Conservation (phyloP, 2,797 vertebrate genomes). For the Syngnathus acus region DNA sequence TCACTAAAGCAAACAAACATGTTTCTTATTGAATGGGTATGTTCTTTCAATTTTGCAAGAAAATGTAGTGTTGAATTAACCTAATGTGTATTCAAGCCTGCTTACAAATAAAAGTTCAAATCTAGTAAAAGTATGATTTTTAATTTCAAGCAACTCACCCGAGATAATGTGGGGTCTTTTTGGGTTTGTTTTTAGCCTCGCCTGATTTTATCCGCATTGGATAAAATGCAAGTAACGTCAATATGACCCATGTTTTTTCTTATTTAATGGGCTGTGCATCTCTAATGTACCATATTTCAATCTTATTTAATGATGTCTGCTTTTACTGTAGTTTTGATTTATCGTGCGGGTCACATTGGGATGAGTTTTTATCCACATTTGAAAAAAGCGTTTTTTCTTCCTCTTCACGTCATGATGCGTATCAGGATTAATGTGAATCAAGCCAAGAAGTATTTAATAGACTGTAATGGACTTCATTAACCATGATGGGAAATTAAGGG, state of each 20-base stretch:
- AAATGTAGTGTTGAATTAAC: not conserved
- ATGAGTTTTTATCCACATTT: not conserved
- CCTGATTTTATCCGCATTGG: not conserved
- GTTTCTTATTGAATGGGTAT: not conserved
- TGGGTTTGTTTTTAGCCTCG: no score
- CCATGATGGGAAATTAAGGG: not conserved
- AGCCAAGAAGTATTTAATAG: not conserved
- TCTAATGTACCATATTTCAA: not conserved
- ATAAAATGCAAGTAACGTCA: not conserved
- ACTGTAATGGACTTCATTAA: constrained; percentile 3
- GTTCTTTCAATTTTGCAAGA: not conserved
- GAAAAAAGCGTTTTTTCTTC: not conserved
- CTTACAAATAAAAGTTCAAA: no score
- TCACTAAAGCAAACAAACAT: not conserved
- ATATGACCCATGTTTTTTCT: not conserved
- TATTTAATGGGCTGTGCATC: not conserved
- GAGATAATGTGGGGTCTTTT: no score
- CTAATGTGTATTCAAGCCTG: no score
- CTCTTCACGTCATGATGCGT: not conserved
- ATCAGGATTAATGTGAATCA: not conserved
- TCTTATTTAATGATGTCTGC: not conserved
- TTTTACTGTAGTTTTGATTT: not conserved
- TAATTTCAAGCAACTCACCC: not conserved
- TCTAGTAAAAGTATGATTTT: no score
- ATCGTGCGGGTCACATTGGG: not conserved